These are phyloP conservation scores for Nowickia ferox DNA, from an alignment of 2,888 invertebrate species.

Conservation along the genomic window DNA sequence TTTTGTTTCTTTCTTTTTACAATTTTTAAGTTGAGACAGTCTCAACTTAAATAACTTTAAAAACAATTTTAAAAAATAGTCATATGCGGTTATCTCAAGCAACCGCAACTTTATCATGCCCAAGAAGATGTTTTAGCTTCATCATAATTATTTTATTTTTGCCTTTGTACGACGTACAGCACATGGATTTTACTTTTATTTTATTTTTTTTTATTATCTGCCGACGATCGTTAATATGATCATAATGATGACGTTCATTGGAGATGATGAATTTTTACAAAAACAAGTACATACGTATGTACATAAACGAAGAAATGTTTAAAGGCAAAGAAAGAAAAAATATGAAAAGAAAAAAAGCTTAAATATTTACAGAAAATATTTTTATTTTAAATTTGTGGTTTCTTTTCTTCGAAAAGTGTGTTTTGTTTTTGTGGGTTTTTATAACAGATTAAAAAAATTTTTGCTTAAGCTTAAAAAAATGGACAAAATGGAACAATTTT, in stretches of 20 bases:
- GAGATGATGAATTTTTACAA: conserved; percentile 11
- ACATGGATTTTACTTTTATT: conserved; percentile 13
- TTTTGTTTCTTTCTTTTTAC: too few relatives aligned
- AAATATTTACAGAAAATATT: conserved; percentile 40
- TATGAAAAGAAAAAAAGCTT: background rate
- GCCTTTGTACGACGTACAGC: conserved; percentile 9
- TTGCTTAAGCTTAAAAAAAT: background rate
- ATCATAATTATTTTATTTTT: background rate
- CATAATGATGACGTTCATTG: conserved; percentile 22
- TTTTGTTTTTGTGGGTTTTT: background rate
- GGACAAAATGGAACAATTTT: background rate
- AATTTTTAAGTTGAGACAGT: background rate
- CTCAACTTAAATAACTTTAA: background rate
- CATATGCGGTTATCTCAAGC: background rate
- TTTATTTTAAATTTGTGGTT: background rate
- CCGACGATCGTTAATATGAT: conserved; percentile 20
- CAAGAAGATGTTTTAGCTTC: conserved; percentile 28
- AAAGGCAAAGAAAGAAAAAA: conserved; percentile 15
- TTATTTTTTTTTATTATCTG: conserved; percentile 3
- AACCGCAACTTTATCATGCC: background rate
- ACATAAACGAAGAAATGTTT: conserved; percentile 40
- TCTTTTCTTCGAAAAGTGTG: background rate
- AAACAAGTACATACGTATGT: background rate
- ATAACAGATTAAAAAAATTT: conserved; percentile 3
- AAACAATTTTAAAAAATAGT: background rate